These are phyloP conservation scores for Drosophila neocordata DNA, from an alignment of 1,140 invertebrate species.

Conservation along the genomic window DNA sequence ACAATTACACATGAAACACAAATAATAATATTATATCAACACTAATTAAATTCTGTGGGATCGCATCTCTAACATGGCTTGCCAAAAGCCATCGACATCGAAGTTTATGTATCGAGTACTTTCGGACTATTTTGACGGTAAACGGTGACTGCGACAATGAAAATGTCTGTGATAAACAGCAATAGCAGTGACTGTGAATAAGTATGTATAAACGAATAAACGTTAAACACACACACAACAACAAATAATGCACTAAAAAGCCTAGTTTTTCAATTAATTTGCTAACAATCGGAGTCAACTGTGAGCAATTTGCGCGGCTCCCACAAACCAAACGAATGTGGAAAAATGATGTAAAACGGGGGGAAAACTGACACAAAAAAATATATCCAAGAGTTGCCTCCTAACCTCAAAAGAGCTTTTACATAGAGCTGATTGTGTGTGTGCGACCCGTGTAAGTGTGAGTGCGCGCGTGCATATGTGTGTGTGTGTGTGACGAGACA, in stretches of 20 bases:
- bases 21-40: no score
- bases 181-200: conserved; percentile 5
- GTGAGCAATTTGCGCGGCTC: conserved; percentile 28
- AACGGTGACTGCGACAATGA: not conserved
- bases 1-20: no score
- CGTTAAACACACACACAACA: conserved; percentile 34
- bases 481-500: conserved; percentile 41
- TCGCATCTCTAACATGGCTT: no score
- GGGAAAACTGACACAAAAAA: conserved; percentile 43
- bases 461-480: conserved; percentile 33
- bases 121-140: not conserved
- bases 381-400: conserved; percentile 54
- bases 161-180: not conserved
- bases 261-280: conserved; percentile 29
- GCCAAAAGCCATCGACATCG: no score
- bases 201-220: conserved; percentile 54
- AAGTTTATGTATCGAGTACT: no score
- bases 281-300: conserved; percentile 29
- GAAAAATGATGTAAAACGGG: conserved; percentile 61
- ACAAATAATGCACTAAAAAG: conserved; percentile 63
- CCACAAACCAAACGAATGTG: conserved; percentile 43
- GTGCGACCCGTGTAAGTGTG: conserved; percentile 39
- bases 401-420: conserved; percentile 80
- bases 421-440: conserved; percentile 57
- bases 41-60: no score